These are phyloP conservation scores for Boloria euphrosyne DNA, from an alignment of 2,888 invertebrate genomes.

Conservation along the genomic window DNA sequence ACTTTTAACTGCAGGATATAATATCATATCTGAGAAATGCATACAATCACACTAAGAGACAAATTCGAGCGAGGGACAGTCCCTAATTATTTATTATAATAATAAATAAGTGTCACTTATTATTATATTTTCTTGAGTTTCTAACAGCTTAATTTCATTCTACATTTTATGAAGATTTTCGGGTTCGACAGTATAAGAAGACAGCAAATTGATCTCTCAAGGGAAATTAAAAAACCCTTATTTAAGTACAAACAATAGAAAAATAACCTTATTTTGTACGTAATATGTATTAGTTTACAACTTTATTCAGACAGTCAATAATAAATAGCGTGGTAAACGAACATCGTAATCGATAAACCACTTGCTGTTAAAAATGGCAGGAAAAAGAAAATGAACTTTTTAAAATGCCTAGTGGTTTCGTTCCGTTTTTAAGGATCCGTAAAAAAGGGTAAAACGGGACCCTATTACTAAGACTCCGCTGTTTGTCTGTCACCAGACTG, in stretches of 20 bases:
- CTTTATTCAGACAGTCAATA: slow-evolving; percentile 5
- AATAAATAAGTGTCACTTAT: too few relatives aligned
- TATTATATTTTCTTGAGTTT: too few relatives aligned
- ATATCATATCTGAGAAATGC: too few relatives aligned
- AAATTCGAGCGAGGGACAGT: too few relatives aligned
- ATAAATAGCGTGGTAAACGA: slow-evolving; percentile 24
- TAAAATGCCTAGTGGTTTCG: slow-evolving; percentile 18
- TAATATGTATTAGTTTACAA: slow-evolving; percentile 8
- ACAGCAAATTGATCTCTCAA: slow-evolving; percentile 14
- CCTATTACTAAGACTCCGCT: too few relatives aligned
- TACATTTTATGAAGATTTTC: not conserved
- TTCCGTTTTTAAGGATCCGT: too few relatives aligned
- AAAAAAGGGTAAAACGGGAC: too few relatives aligned
- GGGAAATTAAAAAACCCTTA: slow-evolving; percentile 19
- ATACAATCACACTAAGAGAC: too few relatives aligned
- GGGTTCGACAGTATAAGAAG: slow-evolving; percentile 14
- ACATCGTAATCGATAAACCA: slow-evolving; percentile 30
- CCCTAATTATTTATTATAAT: too few relatives aligned
- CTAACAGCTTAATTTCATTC: too few relatives aligned
- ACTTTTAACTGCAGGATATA: too few relatives aligned
- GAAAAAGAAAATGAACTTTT: slow-evolving; percentile 32
- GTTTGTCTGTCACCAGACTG: too few relatives aligned
- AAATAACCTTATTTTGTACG: slow-evolving; percentile 2
- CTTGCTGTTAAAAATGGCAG: slow-evolving; percentile 30
- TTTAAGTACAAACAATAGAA: not conserved